Conservation (phyloP, 2,797 vertebrate genomes). For the Coccyzus lansbergi region DNA sequence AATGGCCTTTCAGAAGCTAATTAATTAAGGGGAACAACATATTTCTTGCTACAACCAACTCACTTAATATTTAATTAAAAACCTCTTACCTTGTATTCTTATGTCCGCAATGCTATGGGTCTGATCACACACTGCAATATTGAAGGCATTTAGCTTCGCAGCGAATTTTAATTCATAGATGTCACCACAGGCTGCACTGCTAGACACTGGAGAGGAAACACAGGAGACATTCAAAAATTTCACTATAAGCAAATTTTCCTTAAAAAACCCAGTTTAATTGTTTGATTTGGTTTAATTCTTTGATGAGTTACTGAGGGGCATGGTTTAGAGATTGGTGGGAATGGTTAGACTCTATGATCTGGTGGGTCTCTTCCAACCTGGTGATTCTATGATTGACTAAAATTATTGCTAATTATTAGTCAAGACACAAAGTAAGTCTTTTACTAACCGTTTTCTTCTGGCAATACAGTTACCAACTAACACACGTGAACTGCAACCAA, state of each 20-base stretch:
- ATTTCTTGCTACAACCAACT: neutral
- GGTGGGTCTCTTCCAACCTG: too few relatives aligned
- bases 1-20: neutral
- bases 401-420: neutral
- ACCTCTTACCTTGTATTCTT: constrained; percentile 86
- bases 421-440: neutral
- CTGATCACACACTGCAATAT: constrained; percentile 88
- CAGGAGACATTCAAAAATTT: neutral
- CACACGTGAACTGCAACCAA: neutral
- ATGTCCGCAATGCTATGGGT: constrained; percentile 88
- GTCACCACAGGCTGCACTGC: constrained; percentile 59
- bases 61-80: neutral
- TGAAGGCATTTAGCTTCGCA: constrained; percentile 87
- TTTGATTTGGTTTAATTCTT: too few relatives aligned
- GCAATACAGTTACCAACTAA: neutral
- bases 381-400: too few relatives aligned
- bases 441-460: neutral
- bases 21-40: neutral
- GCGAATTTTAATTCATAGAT: constrained; percentile 85
- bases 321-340: too few relatives aligned
- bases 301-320: too few relatives aligned
- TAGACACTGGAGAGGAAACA: constrained; percentile 69
- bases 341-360: too few relatives aligned
- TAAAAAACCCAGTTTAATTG: neutral
- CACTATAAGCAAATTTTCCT: neutral